Evolutionary conservation across 2,888 invertebrate genomes (phyloP).

Genomic region (Dynastes maya): DNA sequence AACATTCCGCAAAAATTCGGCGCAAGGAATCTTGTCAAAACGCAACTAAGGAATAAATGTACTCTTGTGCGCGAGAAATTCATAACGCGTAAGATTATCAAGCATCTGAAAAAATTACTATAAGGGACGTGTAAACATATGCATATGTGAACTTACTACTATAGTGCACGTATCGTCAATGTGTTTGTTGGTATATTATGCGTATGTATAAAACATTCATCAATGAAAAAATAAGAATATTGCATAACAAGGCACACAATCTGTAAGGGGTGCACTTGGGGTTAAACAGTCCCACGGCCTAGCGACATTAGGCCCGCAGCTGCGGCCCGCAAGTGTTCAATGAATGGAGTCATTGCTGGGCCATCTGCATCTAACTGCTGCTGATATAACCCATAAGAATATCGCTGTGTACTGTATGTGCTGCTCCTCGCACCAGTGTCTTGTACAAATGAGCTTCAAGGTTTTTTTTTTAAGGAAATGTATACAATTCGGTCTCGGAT

Average conservation of each 20-base stretch:
- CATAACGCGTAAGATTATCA: background rate
- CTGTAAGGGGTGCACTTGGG: constrained; percentile 58
- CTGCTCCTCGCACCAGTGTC: constrained; percentile 35
- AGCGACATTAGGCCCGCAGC: constrained; percentile 63
- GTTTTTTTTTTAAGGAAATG: constrained; percentile 44
- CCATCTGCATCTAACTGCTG: constrained; percentile 54
- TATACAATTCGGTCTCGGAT: constrained; percentile 33
- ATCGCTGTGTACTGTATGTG: constrained; percentile 31
- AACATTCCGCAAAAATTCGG: constrained; percentile 24
- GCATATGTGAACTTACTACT: constrained; percentile 26
- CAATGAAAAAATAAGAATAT: constrained; percentile 52
- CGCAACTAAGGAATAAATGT: background rate
- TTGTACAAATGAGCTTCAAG: constrained; percentile 42
- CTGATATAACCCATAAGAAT: constrained; percentile 53
- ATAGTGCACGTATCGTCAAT: constrained; percentile 29
- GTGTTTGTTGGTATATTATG: constrained; percentile 45
- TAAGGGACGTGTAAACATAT: constrained; percentile 25
- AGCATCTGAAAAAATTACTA: constrained; percentile 1
- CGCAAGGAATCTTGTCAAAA: background rate
- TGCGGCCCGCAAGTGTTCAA: constrained; percentile 66
- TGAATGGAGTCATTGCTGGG: constrained; percentile 61
- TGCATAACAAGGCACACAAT: constrained; percentile 55
- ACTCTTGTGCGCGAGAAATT: constrained; percentile 5
- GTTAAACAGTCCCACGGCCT: constrained; percentile 61
- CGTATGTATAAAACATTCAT: constrained; percentile 47